These are phyloP conservation scores for Paratilapia polleni DNA, from an alignment of 2,113 vertebrate genomes.

Conservation along the genomic window DNA sequence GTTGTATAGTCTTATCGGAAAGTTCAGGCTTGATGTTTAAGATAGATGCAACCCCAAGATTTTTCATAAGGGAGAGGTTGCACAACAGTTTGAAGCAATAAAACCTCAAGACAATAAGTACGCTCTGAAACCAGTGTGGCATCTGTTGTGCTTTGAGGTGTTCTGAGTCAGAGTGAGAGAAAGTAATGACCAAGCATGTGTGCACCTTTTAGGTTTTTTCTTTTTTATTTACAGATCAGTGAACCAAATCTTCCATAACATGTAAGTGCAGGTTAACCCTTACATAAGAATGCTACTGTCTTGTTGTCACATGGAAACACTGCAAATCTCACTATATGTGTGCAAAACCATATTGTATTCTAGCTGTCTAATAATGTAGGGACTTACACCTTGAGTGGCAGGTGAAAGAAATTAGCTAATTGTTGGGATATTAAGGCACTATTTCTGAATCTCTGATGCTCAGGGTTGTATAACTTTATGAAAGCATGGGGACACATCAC, in stretches of 20 bases:
- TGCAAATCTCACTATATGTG: background rate
- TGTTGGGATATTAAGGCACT: background rate
- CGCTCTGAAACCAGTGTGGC: background rate
- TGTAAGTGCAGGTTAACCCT: slow-evolving; percentile 4
- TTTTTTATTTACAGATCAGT: background rate
- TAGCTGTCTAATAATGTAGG: slow-evolving; percentile 1
- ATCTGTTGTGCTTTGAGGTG: background rate
- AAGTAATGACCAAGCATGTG: background rate
- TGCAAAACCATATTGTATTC: background rate
- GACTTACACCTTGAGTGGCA: slow-evolving; percentile 10
- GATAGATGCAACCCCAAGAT: background rate
- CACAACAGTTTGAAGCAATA: background rate
- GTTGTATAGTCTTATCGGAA: background rate
- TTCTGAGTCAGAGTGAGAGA: too few species aligned
- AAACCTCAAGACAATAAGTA: background rate
- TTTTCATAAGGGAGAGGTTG: background rate
- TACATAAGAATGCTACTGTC: slow-evolving; percentile 2
- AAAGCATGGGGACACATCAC: slow-evolving; percentile 55
- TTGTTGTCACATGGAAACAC: background rate
- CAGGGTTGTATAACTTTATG: slow-evolving; percentile 63
- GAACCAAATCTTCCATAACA: slow-evolving; percentile 7
- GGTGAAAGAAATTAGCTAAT: slow-evolving; percentile 1
- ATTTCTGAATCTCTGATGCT: background rate
- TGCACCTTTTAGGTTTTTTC: background rate
- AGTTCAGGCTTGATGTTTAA: background rate